A percentile compares a stretch with the other conserved stretches of the same genome.
phyloP scores from a whole-genome alignment of 2,888 invertebrate species.

The Anaspis maculata region DNA sequence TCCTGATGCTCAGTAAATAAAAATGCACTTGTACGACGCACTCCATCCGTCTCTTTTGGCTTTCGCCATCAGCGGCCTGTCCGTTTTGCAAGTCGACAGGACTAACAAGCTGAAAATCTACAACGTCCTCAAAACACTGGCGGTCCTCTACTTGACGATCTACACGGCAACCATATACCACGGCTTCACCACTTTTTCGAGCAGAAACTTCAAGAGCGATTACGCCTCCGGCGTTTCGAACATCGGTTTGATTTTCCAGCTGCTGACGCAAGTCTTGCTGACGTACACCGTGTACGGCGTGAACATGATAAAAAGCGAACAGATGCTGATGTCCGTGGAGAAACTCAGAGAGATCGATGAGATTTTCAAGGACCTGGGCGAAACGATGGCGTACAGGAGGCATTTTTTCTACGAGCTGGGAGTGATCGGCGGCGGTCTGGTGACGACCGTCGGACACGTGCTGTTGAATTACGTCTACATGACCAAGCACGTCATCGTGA shows the following conservation, averaged over 20 bases:
- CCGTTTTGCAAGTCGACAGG: slow-evolving; percentile 3
- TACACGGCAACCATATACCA: slow-evolving; percentile 5
- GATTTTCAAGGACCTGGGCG: slow-evolving; percentile 7
- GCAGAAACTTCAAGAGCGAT: slow-evolving; percentile 1
- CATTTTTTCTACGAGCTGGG: slow-evolving; percentile 10
- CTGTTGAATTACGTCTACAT: slow-evolving; percentile 11
- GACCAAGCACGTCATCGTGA: slow-evolving; percentile 3
- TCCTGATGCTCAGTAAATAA: no score
- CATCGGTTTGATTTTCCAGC: slow-evolving; percentile 9
- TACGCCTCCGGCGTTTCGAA: slow-evolving; percentile 11
- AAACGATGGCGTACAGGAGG: slow-evolving; percentile 6
- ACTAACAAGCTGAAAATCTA: slow-evolving; percentile 8
- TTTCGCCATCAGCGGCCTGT: slow-evolving; percentile 8
- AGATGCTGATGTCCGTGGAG: slow-evolving; percentile 5
- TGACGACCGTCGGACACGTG: slow-evolving; percentile 1
- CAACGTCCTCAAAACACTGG: slow-evolving; percentile 7
- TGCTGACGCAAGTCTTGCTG: slow-evolving; percentile 7
- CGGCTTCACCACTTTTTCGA: slow-evolving; percentile 1
- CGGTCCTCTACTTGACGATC: slow-evolving; percentile 1
- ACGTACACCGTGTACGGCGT: slow-evolving; percentile 5
- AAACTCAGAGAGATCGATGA: slow-evolving; percentile 8
- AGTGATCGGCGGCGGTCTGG: neutral
- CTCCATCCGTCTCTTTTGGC: slow-evolving; percentile 9
- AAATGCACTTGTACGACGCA: slow-evolving; percentile 5
- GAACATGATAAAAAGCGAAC: slow-evolving; percentile 4